Evolutionary conservation across 2,113 vertebrate species (phyloP), one percentile per base, ranked within the genome.

Genomic region (Gavialis gangeticus): DNA sequence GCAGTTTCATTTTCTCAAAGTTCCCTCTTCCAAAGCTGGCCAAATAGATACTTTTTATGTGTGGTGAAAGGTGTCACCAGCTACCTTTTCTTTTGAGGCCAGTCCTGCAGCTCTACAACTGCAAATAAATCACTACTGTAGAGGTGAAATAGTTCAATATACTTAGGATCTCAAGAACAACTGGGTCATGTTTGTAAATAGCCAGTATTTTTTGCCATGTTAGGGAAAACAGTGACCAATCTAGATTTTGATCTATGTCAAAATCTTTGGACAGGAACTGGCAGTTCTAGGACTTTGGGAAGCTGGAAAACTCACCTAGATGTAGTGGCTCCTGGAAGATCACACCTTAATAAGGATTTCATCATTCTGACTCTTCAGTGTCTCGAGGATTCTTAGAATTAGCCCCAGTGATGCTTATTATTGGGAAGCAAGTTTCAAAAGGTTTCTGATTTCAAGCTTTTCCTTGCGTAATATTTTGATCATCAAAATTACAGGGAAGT

Each of bases 191-290:
- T 64, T 54, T 93, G 88, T 82, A 87, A 90, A 87, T 75, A 59
- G 84, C 76, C 67, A 87, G n/a, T 86, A 8, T 21, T 86, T 37
- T 69, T 90, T 56, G 60, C 30, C 64, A 94, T 82, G 87, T 94
- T 88, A 84, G 69, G 46, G 79, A 30, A 16, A 85, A 27, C 67
- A 71, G 84, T 94, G 91, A 79, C 80, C 77, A 85, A 62, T 58
- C 46, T 89, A 64, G 76, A 92, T 91, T 82, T 77, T 2, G 1
- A 54, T 93, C 90, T 88, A 69, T 82, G 1, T 95, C 90, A 95
- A 94, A 94, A 84, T 92, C 67, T 82, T 57, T 21, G 69, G 88
- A 55, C 12, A 55, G 64, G 59, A 92, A 76, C 30, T 85, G 95
- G 71, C 15, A 10, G 27, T 94, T 87, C 2, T 25, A 37, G 3